A percentile compares a stretch with the other conserved stretches of the same genome.
Conservation (phyloP, 2,797 vertebrate genomes). For the Harpagifer antarcticus region DNA sequence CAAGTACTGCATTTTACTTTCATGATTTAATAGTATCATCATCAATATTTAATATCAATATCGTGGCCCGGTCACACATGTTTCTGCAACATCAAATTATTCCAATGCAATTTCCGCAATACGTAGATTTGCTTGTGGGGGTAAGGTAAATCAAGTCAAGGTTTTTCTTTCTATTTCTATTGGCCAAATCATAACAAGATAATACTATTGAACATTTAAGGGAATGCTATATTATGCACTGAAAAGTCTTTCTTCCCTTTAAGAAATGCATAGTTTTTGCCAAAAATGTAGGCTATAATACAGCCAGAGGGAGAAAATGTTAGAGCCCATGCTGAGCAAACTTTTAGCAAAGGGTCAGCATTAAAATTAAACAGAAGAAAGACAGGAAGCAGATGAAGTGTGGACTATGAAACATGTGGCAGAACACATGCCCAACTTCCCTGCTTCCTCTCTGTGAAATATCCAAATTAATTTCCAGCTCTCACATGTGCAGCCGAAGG, state of each 20-base stretch:
- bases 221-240: neutral
- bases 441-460: constrained; percentile 22
- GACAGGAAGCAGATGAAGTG: constrained; percentile 40
- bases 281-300: neutral
- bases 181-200: too few relatives aligned
- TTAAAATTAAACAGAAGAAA: constrained; percentile 38
- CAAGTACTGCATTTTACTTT: constrained; percentile 6
- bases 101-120: neutral
- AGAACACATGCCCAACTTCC: constrained; percentile 1
- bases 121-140: neutral
- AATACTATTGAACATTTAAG: neutral
- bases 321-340: constrained; percentile 24
- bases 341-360: constrained; percentile 26
- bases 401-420: constrained; percentile 45
- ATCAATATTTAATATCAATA: neutral
- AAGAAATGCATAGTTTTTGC: neutral
- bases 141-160: neutral
- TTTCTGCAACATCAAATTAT: neutral
- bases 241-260: neutral
- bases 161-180: too few relatives aligned
- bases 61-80: neutral
- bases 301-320: neutral
- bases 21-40: neutral
- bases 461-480: constrained; percentile 23
- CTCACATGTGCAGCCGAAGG: constrained; percentile 37